A percentile compares a stretch with the other conserved stretches of the same genome.
Evolutionary conservation across 2,888 invertebrate genomes (phyloP).

Genomic region (Calameuta pallipes): DNA sequence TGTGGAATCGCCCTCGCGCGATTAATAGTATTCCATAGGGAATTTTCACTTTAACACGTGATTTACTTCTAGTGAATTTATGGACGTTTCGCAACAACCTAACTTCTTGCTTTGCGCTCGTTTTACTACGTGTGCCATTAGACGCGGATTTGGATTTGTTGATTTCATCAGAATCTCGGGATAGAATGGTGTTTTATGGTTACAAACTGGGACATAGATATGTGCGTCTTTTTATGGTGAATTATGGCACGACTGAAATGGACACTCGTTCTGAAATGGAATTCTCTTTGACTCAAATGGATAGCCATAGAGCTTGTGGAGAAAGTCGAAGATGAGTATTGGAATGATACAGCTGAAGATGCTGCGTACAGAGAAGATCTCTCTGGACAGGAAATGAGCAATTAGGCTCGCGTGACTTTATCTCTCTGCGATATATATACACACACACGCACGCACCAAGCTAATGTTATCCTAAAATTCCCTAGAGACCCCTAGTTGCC

Average conservation of each 20-base stretch:
- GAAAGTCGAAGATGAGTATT: not conserved
- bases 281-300: not conserved
- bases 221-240: not conserved
- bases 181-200: not conserved
- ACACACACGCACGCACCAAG: not conserved
- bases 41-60: not conserved
- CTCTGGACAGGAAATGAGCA: conserved; percentile 62
- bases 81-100: not conserved
- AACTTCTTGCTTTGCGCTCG: not conserved
- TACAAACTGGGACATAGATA: not conserved
- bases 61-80: not conserved
- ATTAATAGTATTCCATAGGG: not conserved
- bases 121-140: not conserved
- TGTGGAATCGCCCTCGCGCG: not conserved
- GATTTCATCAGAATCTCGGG: not conserved
- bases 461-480: not conserved
- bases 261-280: not conserved
- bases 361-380: conserved; percentile 18
- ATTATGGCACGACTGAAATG: not conserved
- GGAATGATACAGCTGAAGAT: not conserved
- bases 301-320: not conserved
- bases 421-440: conserved; percentile 33
- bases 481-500: not conserved
- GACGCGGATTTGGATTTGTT: not conserved
- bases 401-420: conserved; percentile 59